Evolutionary conservation across 2,888 invertebrate species (phyloP), one percentile per base, ranked within the genome.

Genomic region (Morpho helenor): DNA sequence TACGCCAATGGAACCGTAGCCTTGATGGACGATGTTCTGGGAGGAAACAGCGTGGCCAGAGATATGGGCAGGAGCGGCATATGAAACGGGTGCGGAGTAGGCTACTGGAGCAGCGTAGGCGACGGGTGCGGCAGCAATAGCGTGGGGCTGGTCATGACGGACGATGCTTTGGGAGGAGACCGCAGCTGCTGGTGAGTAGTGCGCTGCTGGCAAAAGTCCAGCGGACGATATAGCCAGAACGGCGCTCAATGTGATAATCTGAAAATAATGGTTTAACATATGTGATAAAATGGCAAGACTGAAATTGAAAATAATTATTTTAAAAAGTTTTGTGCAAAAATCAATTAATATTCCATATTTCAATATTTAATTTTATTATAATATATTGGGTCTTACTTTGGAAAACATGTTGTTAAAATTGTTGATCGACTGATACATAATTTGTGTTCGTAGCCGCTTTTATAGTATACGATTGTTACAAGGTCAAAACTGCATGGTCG

Each of bases 161-260:
- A 77, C 72, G 43, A 80, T 78, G 70, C 82, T 84, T 67, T 91
- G 92, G 10, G 88, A 73, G 39, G 87, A 84, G 4, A 84, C 85
- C 1, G 71, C 79, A 7, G 83, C 80, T 0, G 78, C 69, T 39
- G 85, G 77, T 66, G 85, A 82, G 70, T 89, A 88, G 47, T 76
- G 72, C 10, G 91, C 66, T 56, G 69, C 72, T 2, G 84, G 76
- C 60, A 87, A 66, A 48, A 86, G 77, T 46, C 84, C 84, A n/a
- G 86, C 86, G 48, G 76, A 65, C 39, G 88, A 79, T 47, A 91
- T 79, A 54, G 86, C 84, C 70, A 89, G 65, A 58, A 89, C 69
- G 57, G 85, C 82, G 75, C 82, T 75, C 67, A 90, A 45, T 57
- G 77, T 72, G 49, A 47, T 22, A 49, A 51, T 52, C 52, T 41